Conservation (phyloP, 2,113 vertebrate genomes). For the Elgaria multicarinata region DNA sequence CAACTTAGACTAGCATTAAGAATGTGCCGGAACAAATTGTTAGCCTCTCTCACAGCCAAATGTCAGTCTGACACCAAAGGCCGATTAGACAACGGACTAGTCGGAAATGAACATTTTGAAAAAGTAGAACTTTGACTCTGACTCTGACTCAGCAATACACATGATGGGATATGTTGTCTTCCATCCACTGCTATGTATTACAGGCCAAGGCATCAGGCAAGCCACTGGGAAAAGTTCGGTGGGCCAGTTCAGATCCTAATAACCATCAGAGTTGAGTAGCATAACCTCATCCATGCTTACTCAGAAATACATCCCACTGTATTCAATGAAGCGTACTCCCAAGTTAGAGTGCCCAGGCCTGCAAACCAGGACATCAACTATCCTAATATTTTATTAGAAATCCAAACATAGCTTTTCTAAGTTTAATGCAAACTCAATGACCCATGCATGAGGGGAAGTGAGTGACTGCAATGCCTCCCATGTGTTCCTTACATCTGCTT, state of each 20-base stretch:
- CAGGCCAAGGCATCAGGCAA: background rate
- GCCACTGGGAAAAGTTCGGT: background rate
- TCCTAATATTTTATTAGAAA: background rate
- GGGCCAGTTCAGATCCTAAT: background rate
- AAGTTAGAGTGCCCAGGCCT: background rate
- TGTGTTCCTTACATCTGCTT: too few species aligned
- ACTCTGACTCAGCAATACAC: background rate
- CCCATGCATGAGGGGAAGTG: too few species aligned
- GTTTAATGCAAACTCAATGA: background rate
- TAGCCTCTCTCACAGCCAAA: background rate
- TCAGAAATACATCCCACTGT: background rate
- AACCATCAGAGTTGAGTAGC: background rate
- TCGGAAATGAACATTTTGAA: constrained; percentile 2
- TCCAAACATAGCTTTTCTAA: background rate
- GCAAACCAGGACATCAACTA: background rate
- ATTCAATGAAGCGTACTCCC: background rate
- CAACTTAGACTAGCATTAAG: constrained; percentile 3
- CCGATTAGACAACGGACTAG: constrained; percentile 16
- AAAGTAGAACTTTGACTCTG: background rate
- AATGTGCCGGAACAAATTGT: constrained; percentile 31
- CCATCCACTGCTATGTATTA: background rate
- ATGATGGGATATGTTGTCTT: background rate
- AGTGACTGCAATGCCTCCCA: too few species aligned
- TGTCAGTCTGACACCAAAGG: constrained; percentile 43
- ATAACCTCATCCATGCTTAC: background rate